Evolutionary conservation across 1,140 invertebrate species (phyloP), one percentile per base, ranked within the genome.

Genomic region (Lordiphosa stackelbergi): DNA sequence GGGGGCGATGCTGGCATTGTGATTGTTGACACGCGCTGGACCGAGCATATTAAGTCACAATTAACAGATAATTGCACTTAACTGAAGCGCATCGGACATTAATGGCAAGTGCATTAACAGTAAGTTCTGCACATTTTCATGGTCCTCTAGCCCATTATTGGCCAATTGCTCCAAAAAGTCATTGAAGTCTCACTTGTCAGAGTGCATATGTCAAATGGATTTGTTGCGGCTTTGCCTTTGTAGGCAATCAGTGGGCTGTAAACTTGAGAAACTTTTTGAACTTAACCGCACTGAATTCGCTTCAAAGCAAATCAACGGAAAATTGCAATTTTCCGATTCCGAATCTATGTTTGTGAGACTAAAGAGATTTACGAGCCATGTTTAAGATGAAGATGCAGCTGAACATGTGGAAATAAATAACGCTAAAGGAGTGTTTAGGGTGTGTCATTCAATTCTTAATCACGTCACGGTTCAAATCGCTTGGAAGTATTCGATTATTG

Each of bases 131-230:
- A 28, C 3, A 3, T 45, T 52, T 37, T 38, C 12, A 42, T 56
- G 36, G 48, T 3, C 16, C 36, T 37, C 31, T 40, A 31, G 8
- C 24, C 11, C 10, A 5, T 19, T 52, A 52, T 52, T 52, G 10
- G 11, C 10, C 49, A 37, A 69, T 31, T 53, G 38, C 12, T 47
- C 36, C 49, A n/a, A 52, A 61, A 48, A 48, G 45, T 37, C 49
- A 59, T 55, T 62, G 46, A 51, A 36, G 16, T 31, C 43, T 38
- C 69, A 53, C 49, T 36, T 62, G 41, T 46, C 42, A 41, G 40
- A 49, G 41, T 43, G 62, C 71, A 75, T 61, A 69, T 77, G 72
- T 83, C 77, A 83, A 73, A 83, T 77, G 62, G 72, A 81, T 83
- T 81, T 83, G 72, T 24, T 61, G 60, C 65, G 64, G 57, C 55